phyloP scores from a whole-genome alignment of 1,140 invertebrate genomes.

The Aleiodes sp. region DNA sequence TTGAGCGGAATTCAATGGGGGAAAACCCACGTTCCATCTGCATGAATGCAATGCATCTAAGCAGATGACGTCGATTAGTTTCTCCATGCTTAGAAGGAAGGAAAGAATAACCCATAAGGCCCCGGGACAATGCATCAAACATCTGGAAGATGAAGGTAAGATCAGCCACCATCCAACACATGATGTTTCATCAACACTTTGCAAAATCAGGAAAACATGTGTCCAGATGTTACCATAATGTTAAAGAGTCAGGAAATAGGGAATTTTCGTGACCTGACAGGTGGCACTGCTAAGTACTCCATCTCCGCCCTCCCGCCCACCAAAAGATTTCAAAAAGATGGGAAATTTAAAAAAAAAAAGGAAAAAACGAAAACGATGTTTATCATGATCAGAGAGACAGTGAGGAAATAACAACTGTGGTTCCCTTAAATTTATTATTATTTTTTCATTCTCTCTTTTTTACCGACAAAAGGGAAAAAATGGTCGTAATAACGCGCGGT shows the following conservation, averaged over 20 bases:
- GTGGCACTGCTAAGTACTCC: constrained; percentile 27
- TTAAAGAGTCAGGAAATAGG: constrained; percentile 4
- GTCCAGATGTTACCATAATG: constrained; percentile 20
- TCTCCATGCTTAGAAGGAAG: constrained; percentile 39
- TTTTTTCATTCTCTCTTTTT: constrained; percentile 31
- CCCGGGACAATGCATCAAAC: constrained; percentile 35
- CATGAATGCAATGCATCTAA: constrained; percentile 26
- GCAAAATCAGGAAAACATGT: background rate
- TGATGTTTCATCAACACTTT: background rate
- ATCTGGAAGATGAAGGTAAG: constrained; percentile 27
- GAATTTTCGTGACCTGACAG: constrained; percentile 18
- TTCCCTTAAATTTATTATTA: constrained; percentile 26
- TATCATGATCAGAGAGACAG: constrained; percentile 23
- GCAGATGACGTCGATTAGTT: constrained; percentile 46
- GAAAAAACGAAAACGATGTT: constrained; percentile 21
- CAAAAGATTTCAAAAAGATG: constrained; percentile 6
- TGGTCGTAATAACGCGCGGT: constrained; percentile 36
- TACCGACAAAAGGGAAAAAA: constrained; percentile 38
- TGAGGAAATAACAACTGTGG: constrained; percentile 25
- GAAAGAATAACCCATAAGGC: background rate
- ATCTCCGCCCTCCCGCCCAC: background rate
- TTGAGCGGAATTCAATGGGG: constrained; percentile 41
- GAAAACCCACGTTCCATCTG: constrained; percentile 3
- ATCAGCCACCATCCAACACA: background rate
- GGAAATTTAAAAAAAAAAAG: background rate